Conservation (phyloP, 2,888 invertebrate species). For the Harpalus rubripes region DNA sequence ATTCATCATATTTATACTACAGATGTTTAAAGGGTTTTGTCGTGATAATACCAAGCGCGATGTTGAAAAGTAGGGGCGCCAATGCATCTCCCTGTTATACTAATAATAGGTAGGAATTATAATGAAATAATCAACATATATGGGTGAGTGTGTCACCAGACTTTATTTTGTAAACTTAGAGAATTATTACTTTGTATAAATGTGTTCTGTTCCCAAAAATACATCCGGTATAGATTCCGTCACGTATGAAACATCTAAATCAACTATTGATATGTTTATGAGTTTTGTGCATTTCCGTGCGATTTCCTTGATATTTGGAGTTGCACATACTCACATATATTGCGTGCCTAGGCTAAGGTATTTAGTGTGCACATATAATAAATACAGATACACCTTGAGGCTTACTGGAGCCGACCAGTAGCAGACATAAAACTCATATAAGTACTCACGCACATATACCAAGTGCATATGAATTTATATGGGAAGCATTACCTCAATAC, state of each 20-base stretch:
- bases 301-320: background rate
- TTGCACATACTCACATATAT: background rate
- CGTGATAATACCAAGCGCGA: no score
- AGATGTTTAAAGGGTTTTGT: no score
- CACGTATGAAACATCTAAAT: background rate
- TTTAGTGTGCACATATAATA: background rate
- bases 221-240: background rate
- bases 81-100: no score
- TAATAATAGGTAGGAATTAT: no score
- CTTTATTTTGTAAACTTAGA: background rate
- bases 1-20: no score
- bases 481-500: no score
- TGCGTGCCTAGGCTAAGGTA: background rate
- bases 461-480: no score
- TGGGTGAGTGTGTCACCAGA: no score
- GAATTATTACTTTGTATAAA: background rate
- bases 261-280: background rate
- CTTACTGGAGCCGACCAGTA: background rate
- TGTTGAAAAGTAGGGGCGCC: no score
- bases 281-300: no score
- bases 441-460: background rate
- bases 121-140: no score
- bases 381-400: background rate
- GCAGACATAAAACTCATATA: constrained; percentile 1
- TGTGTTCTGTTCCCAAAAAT: background rate